These are phyloP conservation scores for Solenodon paradoxus DNA, from an alignment of 2,113 vertebrate species.

Conservation along the genomic window DNA sequence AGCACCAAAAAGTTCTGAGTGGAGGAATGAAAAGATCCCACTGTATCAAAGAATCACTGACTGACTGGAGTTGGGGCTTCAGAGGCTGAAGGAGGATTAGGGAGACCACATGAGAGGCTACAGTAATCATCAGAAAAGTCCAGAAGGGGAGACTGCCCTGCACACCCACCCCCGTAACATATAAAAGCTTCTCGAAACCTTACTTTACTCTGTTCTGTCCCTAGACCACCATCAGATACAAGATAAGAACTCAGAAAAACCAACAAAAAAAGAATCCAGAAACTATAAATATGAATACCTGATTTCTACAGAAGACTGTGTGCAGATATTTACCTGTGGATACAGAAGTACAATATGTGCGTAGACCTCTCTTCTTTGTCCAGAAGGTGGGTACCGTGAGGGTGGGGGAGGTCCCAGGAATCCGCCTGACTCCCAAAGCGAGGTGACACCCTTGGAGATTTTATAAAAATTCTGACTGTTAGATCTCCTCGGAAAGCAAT, in stretches of 20 bases:
- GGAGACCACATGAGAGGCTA: not conserved
- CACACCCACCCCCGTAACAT: not conserved
- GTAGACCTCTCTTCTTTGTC: not conserved
- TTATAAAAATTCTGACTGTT: not conserved
- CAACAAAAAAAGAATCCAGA: no score
- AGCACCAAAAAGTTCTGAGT: not conserved
- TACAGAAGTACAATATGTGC: not conserved
- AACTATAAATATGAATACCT: not conserved
- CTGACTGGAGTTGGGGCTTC: not conserved
- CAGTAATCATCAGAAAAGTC: not conserved
- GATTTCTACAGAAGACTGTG: not conserved
- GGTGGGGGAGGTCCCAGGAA: not conserved
- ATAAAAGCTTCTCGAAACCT: not conserved
- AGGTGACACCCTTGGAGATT: not conserved
- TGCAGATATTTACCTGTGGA: not conserved
- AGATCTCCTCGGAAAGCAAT: no score
- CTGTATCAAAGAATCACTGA: not conserved
- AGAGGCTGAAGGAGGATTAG: no score
- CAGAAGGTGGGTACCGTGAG: no score
- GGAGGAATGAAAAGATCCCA: not conserved
- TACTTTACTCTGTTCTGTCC: no score
- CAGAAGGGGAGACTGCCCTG: not conserved
- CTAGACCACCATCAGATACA: not conserved
- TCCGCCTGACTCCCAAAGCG: not conserved
- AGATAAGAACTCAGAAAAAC: not conserved